Base-by-base conservation (phyloP, 1,140 invertebrate genomes). In the Zaprionus africanus region DNA sequence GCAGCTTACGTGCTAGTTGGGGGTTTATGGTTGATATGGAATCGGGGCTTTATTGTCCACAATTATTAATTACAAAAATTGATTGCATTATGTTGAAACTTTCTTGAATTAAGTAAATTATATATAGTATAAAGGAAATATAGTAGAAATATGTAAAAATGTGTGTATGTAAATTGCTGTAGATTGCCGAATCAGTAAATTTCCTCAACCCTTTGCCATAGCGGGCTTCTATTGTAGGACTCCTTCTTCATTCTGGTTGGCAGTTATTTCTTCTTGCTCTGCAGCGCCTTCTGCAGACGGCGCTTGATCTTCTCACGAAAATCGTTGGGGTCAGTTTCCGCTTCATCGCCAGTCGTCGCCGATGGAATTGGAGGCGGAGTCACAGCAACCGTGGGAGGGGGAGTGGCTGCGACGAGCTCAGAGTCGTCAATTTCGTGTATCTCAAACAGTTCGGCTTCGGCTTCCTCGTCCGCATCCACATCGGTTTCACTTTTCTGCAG, bases 231-330 rank as follows among this genome's bases (percentile, higher is more conserved):
- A 24, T 4, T 51, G n/a, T 46, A 46, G 7, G 7, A 7, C 2
- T 17, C n/a, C 36, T 22, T 22, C 15, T n/a, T 38, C 49, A 19
- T 41, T 19, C 4, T 34, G 9, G 19, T 11, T 31, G 58, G 53
- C 31, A 63, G 57, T 84, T 76, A 90, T 77, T 92, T 92, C 54
- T 91, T 92, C 60, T 92, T 92, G 68, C 80, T 87, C 31, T 91
- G 76, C 31, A 92, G 67, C 4, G 91, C 91, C 56, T 78, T 82
- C 43, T 92, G 91, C 6, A 92, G 75, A 15, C 91, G 85, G 34
- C 82, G 77, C 59, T 92, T 92, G 36, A 92, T 92, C 70, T 92
- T 92, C 58, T 92, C 91, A 12, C 91, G 82, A 28, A 92, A 92
- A 76, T 92, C 91, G 60, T 82, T 87, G 6, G 91, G 76, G 57